Evolutionary conservation across 2,113 vertebrate species (phyloP).

Genomic region (Ptyas mucosa): DNA sequence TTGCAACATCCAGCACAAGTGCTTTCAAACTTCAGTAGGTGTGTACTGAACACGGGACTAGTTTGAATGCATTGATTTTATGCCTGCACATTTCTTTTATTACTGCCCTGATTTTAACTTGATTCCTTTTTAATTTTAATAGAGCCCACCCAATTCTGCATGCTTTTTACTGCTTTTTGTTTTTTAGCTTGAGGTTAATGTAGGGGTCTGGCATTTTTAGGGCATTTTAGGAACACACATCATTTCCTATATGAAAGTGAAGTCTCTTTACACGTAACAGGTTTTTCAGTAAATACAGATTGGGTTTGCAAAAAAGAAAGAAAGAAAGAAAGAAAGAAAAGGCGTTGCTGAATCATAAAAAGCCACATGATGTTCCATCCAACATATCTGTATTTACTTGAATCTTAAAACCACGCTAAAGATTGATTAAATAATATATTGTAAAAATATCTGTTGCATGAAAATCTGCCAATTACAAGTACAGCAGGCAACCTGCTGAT

Average conservation of each 20-base stretch:
- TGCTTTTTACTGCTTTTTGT: background rate
- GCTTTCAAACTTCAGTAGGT: background rate
- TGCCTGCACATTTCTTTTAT: background rate
- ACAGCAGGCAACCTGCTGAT: no score
- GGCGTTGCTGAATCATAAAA: background rate
- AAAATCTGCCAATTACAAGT: background rate
- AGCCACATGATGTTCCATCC: background rate
- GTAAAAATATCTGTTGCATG: background rate
- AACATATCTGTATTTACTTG: background rate
- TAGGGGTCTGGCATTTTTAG: background rate
- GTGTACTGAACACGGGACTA: background rate
- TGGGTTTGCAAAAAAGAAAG: background rate
- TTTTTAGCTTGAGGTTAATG: background rate
- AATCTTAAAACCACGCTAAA: background rate
- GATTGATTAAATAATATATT: background rate
- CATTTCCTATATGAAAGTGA: background rate
- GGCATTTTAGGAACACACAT: background rate
- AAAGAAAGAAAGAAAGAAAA: no score
- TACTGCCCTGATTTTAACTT: background rate
- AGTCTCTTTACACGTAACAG: background rate
- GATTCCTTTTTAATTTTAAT: background rate
- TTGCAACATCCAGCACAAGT: background rate
- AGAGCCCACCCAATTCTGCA: background rate
- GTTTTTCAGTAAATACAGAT: background rate
- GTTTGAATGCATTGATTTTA: background rate